phyloP scores from a whole-genome alignment of 2,797 vertebrate species.

The Lophura swinhoii region DNA sequence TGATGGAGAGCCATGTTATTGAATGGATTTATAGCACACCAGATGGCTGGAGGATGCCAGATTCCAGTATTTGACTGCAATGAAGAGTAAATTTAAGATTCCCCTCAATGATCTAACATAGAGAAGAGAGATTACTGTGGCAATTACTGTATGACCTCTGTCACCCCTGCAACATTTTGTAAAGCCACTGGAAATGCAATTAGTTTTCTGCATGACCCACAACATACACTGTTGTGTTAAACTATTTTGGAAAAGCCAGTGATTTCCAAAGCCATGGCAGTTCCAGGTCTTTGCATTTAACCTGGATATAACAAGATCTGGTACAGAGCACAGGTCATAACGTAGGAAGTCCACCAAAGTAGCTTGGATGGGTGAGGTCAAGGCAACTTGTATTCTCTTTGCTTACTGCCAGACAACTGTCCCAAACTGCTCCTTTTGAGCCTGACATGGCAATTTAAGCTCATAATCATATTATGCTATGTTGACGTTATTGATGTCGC shows the following conservation, averaged over 20 bases:
- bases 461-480: rapidly evolving
- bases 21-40: slow-evolving; percentile 42
- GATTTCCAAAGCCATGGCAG: not conserved
- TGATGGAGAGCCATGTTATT: slow-evolving; percentile 33
- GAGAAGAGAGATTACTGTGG: slow-evolving; percentile 32
- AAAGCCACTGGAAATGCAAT: slow-evolving; percentile 37
- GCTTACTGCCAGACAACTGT: not conserved
- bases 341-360: not conserved
- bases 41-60: slow-evolving; percentile 54
- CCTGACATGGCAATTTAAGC: not conserved
- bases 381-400: not conserved
- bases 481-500: not conserved
- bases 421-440: not conserved
- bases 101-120: slow-evolving; percentile 37
- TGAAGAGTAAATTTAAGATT: slow-evolving; percentile 51
- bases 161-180: not conserved
- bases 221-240: not conserved
- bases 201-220: slow-evolving; percentile 43
- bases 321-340: not conserved
- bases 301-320: not conserved
- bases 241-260: not conserved
- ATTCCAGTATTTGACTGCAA: slow-evolving; percentile 40
- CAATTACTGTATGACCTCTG: slow-evolving; percentile 30
- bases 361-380: not conserved
- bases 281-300: not conserved